phyloP scores from a whole-genome alignment of 2,113 vertebrate species.

The Illadopsis cleaveri region DNA sequence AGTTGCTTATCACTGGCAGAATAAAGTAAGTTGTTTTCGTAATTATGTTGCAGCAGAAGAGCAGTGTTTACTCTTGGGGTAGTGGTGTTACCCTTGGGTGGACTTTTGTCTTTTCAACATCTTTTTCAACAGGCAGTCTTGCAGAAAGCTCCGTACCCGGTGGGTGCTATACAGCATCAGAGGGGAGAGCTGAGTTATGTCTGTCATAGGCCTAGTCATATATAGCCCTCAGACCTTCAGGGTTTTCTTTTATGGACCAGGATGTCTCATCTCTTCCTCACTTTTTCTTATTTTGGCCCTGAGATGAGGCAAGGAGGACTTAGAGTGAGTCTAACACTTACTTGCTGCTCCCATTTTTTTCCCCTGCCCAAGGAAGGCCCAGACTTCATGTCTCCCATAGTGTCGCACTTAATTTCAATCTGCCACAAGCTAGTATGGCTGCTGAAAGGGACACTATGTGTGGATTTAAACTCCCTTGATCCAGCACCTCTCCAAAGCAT shows the following conservation, averaged over 20 bases:
- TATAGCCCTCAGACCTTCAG: background rate
- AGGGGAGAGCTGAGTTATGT: background rate
- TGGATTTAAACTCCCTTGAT: background rate
- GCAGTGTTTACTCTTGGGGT: fast-evolving
- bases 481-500: background rate
- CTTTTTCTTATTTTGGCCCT: background rate
- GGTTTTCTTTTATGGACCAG: background rate
- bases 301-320: background rate
- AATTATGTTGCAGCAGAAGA: background rate
- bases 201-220: background rate
- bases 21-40: background rate
- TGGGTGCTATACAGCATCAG: too few relatives aligned
- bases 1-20: background rate
- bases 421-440: background rate
- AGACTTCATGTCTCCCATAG: background rate
- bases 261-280: background rate
- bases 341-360: background rate
- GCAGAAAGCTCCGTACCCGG: fast-evolving
- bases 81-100: fast-evolving
- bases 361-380: background rate
- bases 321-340: background rate
- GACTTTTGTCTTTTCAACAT: background rate
- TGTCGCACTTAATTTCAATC: background rate
- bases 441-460: background rate
- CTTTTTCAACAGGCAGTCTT: background rate